Evolutionary conservation across 1,140 invertebrate genomes (phyloP), one percentile per base, ranked within the genome.

Genomic region (Drosophila simulans): DNA sequence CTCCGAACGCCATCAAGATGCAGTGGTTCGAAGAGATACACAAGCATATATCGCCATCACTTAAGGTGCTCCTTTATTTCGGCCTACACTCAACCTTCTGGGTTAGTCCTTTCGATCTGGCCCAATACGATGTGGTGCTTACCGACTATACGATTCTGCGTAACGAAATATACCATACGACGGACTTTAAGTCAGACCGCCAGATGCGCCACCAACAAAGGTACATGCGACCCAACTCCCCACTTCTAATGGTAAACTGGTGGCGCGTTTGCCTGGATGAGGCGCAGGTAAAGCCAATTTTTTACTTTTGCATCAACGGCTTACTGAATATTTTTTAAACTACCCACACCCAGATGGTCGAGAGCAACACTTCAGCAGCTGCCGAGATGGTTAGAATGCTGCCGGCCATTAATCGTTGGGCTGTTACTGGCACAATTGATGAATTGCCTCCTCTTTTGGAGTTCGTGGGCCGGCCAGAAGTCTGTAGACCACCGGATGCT

Each of bases 231-330:
- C 92, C 93, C 10, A 93, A 93, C 5, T 93, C 94, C 31, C 96
- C 96, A 5, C 90, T 97, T 1, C 92, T 94, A 1, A 93, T 94
- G 81, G 93, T 97, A 0, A 91, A 95, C 51, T 97, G 95, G 95
- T 97, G 96, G 96, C 93, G 96, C 42, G 93, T 97, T 25, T 96
- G 95, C 89, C 92, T 97, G 12, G 96, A 97, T 93, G 96, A 97
- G 93, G 96, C 96, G 40, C 96, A 97, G 65, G 65, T 69, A n/a
- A 31, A 27, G 12, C 5, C 5, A 10, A 11, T 1, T 8, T 0
- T 17, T 11, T 37, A 3, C 12, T 2, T 1, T 2, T 20, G 17
- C 7, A 7, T n/a, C 11, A n/a, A 49, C 10, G 8, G 8, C 4
- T 17, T 0, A 34, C 27, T 15, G n/a, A 51, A 17, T 17, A 34